Base-by-base conservation (phyloP, 2,797 vertebrate species). In the Yasuhikotakia modesta region DNA sequence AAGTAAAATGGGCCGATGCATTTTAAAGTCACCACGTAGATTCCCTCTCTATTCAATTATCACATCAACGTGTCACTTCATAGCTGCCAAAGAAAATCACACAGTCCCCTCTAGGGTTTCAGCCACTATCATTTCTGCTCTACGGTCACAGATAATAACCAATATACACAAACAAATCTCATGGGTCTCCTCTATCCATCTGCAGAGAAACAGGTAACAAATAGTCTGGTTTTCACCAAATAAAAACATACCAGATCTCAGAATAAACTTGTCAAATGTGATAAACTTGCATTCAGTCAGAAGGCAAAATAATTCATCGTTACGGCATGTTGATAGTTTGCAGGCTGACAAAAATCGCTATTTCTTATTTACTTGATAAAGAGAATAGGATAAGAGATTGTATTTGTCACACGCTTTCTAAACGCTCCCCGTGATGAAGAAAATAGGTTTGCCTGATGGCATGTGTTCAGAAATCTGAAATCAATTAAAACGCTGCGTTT, bases 71-170 rank as follows among this genome's bases (percentile, higher is more conserved):
- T 50, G 65, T 61, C 74, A 69, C 67, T 30, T 64, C 4, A 7
- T 24, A 69, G 39, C 50, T 39, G 55, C 27, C 55, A 39, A 43
- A 6, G 52, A 66, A 5, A 70, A 70, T 70, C 50, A 70, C 60
- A 77, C 27, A 61, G 27, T 16, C 58, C 24, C 58, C 24, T 21
- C 76, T 71, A 71, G 68, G 58, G 68, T 68, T 78, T 78, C 76
- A 78, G 58, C 76, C 70, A 58, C 32, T 68, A 77, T 66, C 75
- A 61, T 77, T 14, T 35, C 43, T 52, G 58, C 68, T 48, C 63
- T 22, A 16, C 48, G 22, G 68, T 71, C 46, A 70, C 27, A 39
- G n/a, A 69, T 19, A 50, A 27, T 50, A 60, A 69, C 65, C 39
- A 68, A 60, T 69, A 30, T 14, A 69, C 55, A 69, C 55, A 50